These are phyloP conservation scores for Hesperophylax magnus DNA, from an alignment of 1,140 invertebrate genomes.

Conservation along the genomic window DNA sequence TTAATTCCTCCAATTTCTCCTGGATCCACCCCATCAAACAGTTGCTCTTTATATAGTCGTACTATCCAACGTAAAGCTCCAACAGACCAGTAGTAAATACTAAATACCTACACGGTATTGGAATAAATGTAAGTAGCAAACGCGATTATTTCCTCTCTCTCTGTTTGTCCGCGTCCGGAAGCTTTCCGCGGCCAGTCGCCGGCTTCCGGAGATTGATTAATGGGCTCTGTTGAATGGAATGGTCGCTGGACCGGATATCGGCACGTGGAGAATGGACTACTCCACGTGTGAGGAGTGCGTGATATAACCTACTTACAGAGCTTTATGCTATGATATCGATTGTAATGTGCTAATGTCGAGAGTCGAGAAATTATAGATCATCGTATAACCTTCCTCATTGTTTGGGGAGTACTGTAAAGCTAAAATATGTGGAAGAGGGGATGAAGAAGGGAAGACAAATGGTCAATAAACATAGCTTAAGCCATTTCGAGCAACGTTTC, in stretches of 20 bases:
- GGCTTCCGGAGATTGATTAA: slow-evolving; percentile 36
- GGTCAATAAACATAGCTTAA: too few species aligned
- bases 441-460: too few species aligned
- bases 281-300: too few species aligned
- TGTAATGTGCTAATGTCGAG: too few species aligned
- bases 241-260: slow-evolving; percentile 12
- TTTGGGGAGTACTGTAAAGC: too few species aligned
- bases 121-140: neutral
- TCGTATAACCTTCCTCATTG: too few species aligned
- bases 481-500: too few species aligned
- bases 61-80: neutral
- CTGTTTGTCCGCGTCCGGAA: slow-evolving; percentile 1
- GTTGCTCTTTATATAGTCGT: neutral
- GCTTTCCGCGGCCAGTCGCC: slow-evolving; percentile 12
- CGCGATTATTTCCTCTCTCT: neutral
- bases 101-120: neutral
- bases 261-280: neutral
- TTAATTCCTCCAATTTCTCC: neutral
- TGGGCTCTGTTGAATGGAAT: slow-evolving; percentile 22
- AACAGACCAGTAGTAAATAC: neutral
- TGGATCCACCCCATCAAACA: neutral
- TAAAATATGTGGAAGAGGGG: too few species aligned
- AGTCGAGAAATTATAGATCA: too few species aligned
- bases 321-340: too few species aligned
- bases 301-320: too few species aligned